Conservation (phyloP, 37 sponge, comb jelly and placozoan genomes). For the Bolinopsis microptera region DNA sequence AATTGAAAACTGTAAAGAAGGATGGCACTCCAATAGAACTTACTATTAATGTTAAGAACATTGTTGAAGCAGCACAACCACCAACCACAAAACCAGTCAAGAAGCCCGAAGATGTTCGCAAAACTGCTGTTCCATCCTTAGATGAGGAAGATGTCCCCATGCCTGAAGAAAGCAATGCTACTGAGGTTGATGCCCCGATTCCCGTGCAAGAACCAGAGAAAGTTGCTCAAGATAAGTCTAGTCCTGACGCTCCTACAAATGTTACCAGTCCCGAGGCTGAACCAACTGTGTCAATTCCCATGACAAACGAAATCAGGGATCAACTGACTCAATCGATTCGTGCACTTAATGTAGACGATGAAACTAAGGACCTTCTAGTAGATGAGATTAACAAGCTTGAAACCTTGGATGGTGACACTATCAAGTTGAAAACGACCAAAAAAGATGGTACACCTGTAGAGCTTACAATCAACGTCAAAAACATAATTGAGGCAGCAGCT, state of each 20-base stretch:
- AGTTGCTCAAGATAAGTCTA: not conserved
- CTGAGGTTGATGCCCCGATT: not conserved
- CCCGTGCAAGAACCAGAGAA: not conserved
- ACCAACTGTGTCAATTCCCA: not conserved
- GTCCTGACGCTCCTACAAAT: not conserved
- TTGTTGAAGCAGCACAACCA: not conserved
- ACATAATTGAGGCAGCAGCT: not conserved
- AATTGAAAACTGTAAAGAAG: not conserved
- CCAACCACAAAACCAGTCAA: not conserved
- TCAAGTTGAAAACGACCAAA: not conserved
- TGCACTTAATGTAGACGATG: not conserved
- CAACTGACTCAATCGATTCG: no score
- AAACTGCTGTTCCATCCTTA: not conserved
- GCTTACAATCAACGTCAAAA: not conserved
- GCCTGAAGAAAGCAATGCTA: not conserved
- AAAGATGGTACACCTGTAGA: conserved; percentile 38
- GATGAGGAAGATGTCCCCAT: not conserved
- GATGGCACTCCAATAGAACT: conserved; percentile 24
- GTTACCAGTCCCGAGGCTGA: not conserved
- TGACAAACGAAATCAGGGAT: conserved; percentile 2
- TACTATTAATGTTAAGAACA: conserved; percentile 10
- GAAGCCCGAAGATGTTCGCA: not conserved
- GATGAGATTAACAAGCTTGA: not conserved
- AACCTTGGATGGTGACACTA: not conserved
- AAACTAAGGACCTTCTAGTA: not conserved